Evolutionary conservation across 2,888 invertebrate genomes (phyloP), one percentile per base, ranked within the genome.

Genomic region (Agonopterix alstromeriana): DNA sequence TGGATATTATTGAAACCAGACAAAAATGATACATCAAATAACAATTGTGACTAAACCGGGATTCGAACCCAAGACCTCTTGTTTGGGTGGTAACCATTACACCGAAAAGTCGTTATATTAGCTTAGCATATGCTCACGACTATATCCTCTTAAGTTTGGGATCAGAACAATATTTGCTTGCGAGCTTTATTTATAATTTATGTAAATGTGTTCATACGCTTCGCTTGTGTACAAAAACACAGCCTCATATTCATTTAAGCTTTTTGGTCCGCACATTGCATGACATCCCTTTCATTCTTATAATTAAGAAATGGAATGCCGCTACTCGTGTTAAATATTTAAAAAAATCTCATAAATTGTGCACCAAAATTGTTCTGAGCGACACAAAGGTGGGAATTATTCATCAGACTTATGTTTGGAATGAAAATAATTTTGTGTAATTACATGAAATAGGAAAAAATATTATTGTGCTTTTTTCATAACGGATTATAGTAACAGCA

Each of bases 281-380:
- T 43, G 52, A 43, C 47, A 49, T 43, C 12, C 40, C 51, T 51
- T 58, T 56, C 55, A 56, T 57, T 49, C 48, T 49, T 53, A 36
- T 48, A 49, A 49, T 61, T 64, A 67, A 74, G 73, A 77, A 79
- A 77, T 77, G 70, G 68, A 67, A 65, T 72, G 64, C 53, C 52
- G 60, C 62, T 63, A 64, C 69, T 70, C 59, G 58, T 62, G 67
- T 71, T 75, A 73, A 71, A 69, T 67, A 57, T 57, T 57, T 68
- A 69, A 72, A 67, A 9, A 9, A 17, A 11, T 38, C 46, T 40
- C 66, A 75, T 78, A 71, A 73, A 62, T 60, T 66, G 62, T 61
- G 57, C 47, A 43, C 49, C 36, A 10, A 47, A 56, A 65, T 64
- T 56, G 58, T 59, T 58, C 53, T 27, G 27, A 51, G 54, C 62